A percentile compares a stretch with the other conserved stretches of the same genome.
Conservation (phyloP, 2,797 vertebrate genomes). For the Oryzias dopingdopingensis region DNA sequence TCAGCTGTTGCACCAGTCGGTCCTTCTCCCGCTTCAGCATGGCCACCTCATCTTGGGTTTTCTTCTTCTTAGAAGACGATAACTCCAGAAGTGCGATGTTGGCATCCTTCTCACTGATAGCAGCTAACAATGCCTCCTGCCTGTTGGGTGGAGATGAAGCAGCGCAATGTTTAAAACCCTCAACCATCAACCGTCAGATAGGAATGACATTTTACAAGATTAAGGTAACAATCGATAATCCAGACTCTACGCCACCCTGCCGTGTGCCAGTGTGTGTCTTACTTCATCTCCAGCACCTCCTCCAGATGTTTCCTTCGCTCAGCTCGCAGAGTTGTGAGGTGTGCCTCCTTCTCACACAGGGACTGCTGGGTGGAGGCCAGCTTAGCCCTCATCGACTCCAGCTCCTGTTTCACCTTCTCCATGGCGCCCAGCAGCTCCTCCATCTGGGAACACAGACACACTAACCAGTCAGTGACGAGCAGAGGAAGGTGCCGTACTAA, state of each 20-base stretch:
- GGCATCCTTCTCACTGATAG: constrained; percentile 98
- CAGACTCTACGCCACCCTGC: constrained; percentile 20
- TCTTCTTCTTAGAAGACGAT: constrained; percentile 97
- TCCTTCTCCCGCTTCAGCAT: constrained; percentile 97
- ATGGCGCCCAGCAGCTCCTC: constrained; percentile 95
- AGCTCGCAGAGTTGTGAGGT: constrained; percentile 91
- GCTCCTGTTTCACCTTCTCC: constrained; percentile 98
- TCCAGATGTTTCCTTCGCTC: constrained; percentile 97
- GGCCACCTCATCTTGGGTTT: constrained; percentile 96
- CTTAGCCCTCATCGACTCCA: constrained; percentile 98
- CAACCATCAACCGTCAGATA: constrained; percentile 46
- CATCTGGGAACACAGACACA: constrained; percentile 78
- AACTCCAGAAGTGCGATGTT: constrained; percentile 96
- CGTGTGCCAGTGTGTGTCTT: constrained; percentile 54
- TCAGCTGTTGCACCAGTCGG: constrained; percentile 95
- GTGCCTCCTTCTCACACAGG: constrained; percentile 95
- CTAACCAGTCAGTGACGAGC: constrained; percentile 15
- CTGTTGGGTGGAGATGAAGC: constrained; percentile 64
- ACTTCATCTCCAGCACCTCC: constrained; percentile 99
- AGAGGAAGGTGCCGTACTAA: background rate
- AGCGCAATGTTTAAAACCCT: constrained; percentile 50
- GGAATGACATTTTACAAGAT: constrained; percentile 63
- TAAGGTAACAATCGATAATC: constrained; percentile 53
- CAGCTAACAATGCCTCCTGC: constrained; percentile 97
- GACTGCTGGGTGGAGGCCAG: constrained; percentile 96